Conservation (phyloP, 1,140 invertebrate genomes). For the Megalopta genalis region DNA sequence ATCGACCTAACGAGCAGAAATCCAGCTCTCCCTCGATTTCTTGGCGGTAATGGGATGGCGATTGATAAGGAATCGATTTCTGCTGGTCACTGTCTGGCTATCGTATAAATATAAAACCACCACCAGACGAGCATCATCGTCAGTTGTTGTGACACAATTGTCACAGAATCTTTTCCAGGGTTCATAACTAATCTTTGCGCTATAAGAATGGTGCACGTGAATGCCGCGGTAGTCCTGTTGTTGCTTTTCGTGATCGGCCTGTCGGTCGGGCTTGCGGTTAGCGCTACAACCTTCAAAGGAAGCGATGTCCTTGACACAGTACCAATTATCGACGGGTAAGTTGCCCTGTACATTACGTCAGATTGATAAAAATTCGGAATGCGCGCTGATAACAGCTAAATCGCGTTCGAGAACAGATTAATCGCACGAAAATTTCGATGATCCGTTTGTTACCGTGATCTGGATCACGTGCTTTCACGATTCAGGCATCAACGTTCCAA, state of each 20-base stretch:
- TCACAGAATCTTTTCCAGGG: constrained; percentile 30
- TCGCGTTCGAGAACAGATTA: too few species aligned
- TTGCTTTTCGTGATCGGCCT: constrained; percentile 61
- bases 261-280: constrained; percentile 43
- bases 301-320: constrained; percentile 65
- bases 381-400: too few species aligned
- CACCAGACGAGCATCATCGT: rapidly evolving
- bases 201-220: constrained; percentile 58
- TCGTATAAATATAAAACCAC: constrained; percentile 10
- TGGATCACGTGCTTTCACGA: too few species aligned
- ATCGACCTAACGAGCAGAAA: neutral
- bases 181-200: constrained; percentile 27
- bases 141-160: neutral
- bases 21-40: too few species aligned
- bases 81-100: too few species aligned
- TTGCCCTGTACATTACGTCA: neutral
- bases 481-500: too few species aligned
- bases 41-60: neutral
- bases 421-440: too few species aligned
- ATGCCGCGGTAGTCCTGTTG: constrained; percentile 32
- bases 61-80: neutral
- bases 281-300: constrained; percentile 56
- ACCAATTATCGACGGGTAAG: constrained; percentile 74
- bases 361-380: neutral
- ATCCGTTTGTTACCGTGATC: too few species aligned